Base-by-base conservation (phyloP, 2,113 vertebrate species). In the Mormoops blainvillei region DNA sequence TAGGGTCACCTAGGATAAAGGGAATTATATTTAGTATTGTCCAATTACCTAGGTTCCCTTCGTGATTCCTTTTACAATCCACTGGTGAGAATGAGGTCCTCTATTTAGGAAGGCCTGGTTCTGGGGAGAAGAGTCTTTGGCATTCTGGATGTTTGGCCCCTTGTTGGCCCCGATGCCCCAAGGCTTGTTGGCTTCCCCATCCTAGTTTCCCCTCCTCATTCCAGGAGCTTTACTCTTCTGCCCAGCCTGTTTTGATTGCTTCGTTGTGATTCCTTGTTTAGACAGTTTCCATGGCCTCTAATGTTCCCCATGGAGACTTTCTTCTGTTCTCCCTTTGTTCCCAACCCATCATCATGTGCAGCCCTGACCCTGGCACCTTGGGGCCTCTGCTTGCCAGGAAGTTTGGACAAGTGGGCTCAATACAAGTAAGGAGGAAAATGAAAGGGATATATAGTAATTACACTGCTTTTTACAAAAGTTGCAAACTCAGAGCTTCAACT, bases 341-440 rank as follows among this genome's bases (percentile, higher is more conserved):
- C 33, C 4, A 20, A 8, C 7, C 8, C 0, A 4, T n/a, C 43
- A 19, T 50, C 15, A 16, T 1, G 33, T 28, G 48, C 26, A 87
- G 54, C 22, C 19, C 0, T 13, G n/a, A 54, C 12, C 0, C 1
- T 8, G 14, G n/a, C n/a, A 19, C 38, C 50, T 18, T 0, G 3
- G 71, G 43, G 45, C 28, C 78, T 73, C 68, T 9, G 31, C 63
- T 68, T 41, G 0, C 48, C 2, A 0, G 73, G 36, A 82, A 33
- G 52, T 91, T 41, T 58, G 33, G 36, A 83, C 22, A 43, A 74
- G 45, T 13, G 31, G 56, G 36, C 22, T 33, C 26, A 14, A 5
- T 6, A 14, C 4, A n/a, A 18, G 33, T 4, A n/a, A 63, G 31
- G 20, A 61, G 48, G 56, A 11, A 86, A 31, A 41, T 6, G 41